Evolutionary conservation across 2,113 vertebrate genomes (phyloP).

Genomic region (Silurus glanis): DNA sequence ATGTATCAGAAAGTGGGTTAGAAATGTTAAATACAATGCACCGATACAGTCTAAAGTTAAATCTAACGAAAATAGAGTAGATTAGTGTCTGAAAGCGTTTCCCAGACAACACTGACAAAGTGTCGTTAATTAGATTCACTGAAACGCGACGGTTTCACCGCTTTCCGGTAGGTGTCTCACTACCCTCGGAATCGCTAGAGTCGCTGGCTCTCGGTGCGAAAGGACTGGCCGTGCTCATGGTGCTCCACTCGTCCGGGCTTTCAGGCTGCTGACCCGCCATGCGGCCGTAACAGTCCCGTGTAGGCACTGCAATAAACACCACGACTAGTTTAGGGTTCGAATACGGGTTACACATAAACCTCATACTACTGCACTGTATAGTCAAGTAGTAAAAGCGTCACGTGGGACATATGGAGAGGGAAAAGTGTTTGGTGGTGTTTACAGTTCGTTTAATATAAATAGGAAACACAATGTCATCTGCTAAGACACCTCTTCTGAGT

Average conservation of each 20-base stretch:
- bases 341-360: neutral
- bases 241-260: conserved; percentile 54
- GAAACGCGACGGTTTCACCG: conserved; percentile 14
- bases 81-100: neutral
- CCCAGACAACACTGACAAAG: neutral
- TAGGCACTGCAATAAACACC: conserved; percentile 59
- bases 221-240: conserved; percentile 43
- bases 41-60: neutral
- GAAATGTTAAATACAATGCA: neutral
- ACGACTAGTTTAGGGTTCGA: neutral
- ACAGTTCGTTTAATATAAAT: no score
- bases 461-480: no score
- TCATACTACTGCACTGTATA: no score
- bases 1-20: neutral
- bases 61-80: neutral
- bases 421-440: neutral
- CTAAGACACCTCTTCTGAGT: no score
- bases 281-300: conserved; percentile 52
- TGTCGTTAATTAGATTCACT: neutral
- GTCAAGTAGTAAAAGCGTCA: neutral
- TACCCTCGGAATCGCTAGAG: conserved; percentile 52
- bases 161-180: conserved; percentile 20
- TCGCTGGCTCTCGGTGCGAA: conserved; percentile 17
- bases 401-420: neutral
- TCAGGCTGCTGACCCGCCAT: conserved; percentile 56